A percentile compares a stretch with the other conserved stretches of the same genome.
Evolutionary conservation across 2,797 vertebrate genomes (phyloP).

Genomic region (Cryptoblepharus egeriae): DNA sequence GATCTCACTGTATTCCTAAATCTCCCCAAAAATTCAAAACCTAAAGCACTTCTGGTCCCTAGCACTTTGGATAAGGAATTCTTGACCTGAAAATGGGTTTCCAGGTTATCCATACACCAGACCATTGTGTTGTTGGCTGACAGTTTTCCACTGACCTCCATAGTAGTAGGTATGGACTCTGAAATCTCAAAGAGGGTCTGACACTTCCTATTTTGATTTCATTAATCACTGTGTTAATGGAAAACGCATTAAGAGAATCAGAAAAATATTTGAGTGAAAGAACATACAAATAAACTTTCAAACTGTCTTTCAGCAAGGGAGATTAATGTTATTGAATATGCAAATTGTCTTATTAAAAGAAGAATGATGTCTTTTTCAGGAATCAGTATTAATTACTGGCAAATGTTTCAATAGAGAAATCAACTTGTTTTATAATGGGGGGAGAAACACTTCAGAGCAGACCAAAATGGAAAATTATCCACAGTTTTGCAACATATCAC

Average conservation of each 20-base stretch:
- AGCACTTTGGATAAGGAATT: too few species aligned
- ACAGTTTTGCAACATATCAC: constrained; percentile 13
- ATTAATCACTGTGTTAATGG: constrained; percentile 45
- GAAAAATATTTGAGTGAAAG: constrained; percentile 61
- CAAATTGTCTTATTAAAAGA: constrained; percentile 75
- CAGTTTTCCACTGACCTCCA: background rate
- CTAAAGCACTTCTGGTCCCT: too few species aligned
- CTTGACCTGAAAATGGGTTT: too few species aligned
- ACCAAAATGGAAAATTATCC: constrained; percentile 54
- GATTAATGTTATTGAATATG: constrained; percentile 68
- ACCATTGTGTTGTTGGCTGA: background rate
- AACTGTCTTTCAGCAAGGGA: constrained; percentile 64
- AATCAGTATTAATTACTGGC: constrained; percentile 70
- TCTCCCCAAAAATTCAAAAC: too few species aligned
- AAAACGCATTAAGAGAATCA: constrained; percentile 56
- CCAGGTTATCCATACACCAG: background rate
- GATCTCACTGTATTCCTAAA: too few species aligned
- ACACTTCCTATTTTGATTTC: constrained; percentile 54
- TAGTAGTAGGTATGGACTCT: constrained; percentile 24
- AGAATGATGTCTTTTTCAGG: constrained; percentile 71
- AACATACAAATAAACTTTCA: constrained; percentile 73
- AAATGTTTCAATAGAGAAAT: constrained; percentile 69
- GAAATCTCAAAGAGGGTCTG: constrained; percentile 34
- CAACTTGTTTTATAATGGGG: constrained; percentile 45
- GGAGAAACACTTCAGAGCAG: constrained; percentile 19